phyloP scores from a whole-genome alignment of 2,888 invertebrate species.

The Hyppa rectilinea region DNA sequence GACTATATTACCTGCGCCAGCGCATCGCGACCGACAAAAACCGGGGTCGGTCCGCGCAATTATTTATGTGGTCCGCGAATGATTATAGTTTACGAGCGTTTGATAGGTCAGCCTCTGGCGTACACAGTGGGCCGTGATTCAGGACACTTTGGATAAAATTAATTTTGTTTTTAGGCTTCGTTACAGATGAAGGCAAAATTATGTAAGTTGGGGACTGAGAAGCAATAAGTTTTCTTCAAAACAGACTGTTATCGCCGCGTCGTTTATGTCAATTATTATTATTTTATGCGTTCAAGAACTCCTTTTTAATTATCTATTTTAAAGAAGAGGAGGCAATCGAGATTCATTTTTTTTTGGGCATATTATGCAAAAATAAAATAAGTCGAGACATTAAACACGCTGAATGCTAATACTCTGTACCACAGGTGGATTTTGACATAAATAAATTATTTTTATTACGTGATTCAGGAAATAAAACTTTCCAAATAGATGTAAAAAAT shows the following conservation, averaged over 20 bases:
- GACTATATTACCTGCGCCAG: constrained; percentile 90
- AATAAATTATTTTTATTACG: constrained; percentile 66
- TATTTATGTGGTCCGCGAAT: constrained; percentile 89
- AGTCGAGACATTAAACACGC: constrained; percentile 25
- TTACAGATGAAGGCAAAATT: constrained; percentile 1
- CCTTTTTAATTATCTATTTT: too few relatives aligned
- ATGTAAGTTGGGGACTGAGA: background rate
- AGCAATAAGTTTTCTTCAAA: background rate
- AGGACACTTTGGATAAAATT: constrained; percentile 62
- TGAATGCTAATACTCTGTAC: constrained; percentile 39
- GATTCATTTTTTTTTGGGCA: background rate
- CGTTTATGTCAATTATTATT: too few relatives aligned
- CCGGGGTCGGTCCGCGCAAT: constrained; percentile 86
- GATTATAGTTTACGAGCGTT: constrained; percentile 89
- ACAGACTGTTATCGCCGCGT: too few relatives aligned
- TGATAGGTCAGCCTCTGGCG: constrained; percentile 85
- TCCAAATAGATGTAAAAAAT: constrained; percentile 70
- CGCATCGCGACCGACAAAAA: constrained; percentile 88
- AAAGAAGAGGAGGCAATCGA: too few relatives aligned
- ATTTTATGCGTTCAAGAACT: too few relatives aligned
- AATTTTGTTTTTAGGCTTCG: constrained; percentile 31
- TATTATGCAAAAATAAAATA: constrained; percentile 2
- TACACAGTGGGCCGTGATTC: constrained; percentile 68
- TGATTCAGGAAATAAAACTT: constrained; percentile 71
- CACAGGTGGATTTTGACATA: constrained; percentile 48